Evolutionary conservation across 2,113 vertebrate species (phyloP), one percentile per base, ranked within the genome.

Genomic region (Chloroceryle aenea): DNA sequence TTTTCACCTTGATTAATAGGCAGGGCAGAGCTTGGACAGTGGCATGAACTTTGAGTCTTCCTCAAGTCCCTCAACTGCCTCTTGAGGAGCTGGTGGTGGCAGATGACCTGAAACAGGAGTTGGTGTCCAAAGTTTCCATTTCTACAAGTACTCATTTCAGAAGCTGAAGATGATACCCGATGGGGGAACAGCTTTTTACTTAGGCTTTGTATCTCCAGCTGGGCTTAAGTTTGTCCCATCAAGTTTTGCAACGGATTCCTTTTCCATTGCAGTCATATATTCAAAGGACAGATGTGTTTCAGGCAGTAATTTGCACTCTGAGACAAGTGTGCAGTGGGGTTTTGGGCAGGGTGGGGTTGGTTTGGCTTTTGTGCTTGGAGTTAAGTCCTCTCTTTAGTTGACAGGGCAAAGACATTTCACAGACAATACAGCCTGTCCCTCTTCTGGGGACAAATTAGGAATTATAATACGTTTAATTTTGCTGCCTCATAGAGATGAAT

Each of bases 401-500:
- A 30, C 67, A 73, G 43, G 29, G 56, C 45, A 34, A 68, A 90
- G 74, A 29, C 11, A 53, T 90, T 78, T 85, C 27, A 53, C n/a
- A 4, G 85, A 66, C 85, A 90, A 14, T 88, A 25, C 5, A 56
- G 27, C 2, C 1, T 52, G 34, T 32, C 66, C 38, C 34, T 72
- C 55, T 68, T 73, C 53, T 95, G 48, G 18, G 78, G 13, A 64
- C 66, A 55, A 91, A 88, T 48, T 63, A 62, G 74, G 59, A 73
- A 76, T 82, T 55, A 48, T 6, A 90, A 72, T 32, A 12, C 0
- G 0, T 94, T 76, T 87, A 69, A 88, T 94, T 94, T 90, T 83
- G 36, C 90, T 94, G 53, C 82, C 59, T 90, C 72, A 64, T 26
- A 30, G 40, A 85, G 75, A 83, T 73, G 78, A 76, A 85, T 68